Percentiles rank a stretch among this genome's conserved stretches.
These are phyloP conservation scores for Tipula helvola DNA, from an alignment of 2,888 invertebrate genomes.

Conservation along the genomic window DNA sequence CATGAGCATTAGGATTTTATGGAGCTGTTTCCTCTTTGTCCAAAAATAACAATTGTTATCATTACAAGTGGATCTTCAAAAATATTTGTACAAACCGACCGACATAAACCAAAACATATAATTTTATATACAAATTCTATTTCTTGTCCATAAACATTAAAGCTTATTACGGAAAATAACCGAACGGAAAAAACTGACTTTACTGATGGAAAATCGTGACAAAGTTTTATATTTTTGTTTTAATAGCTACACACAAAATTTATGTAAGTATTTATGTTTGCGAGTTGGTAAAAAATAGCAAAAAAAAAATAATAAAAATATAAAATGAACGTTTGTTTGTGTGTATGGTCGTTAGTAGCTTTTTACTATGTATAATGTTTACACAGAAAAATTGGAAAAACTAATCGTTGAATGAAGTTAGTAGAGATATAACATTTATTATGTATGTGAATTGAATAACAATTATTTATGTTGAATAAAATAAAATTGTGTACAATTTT, in stretches of 20 bases:
- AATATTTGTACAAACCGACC: background rate
- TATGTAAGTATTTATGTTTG: background rate
- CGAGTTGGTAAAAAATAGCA: background rate
- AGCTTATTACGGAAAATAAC: background rate
- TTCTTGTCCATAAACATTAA: background rate
- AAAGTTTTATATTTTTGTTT: background rate
- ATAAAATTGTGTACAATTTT: background rate
- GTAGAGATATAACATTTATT: background rate
- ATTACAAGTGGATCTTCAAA: background rate
- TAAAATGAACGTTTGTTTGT: background rate
- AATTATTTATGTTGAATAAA: background rate
- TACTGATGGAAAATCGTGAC: constrained; percentile 4
- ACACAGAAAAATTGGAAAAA: background rate
- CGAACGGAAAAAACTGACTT: background rate
- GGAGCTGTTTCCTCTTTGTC: background rate
- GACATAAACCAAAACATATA: background rate
- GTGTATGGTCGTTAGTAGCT: background rate
- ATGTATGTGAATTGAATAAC: background rate
- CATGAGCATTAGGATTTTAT: background rate
- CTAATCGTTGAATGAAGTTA: background rate
- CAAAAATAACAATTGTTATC: background rate
- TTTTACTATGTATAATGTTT: no score
- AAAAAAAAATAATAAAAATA: background rate
- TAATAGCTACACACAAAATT: background rate
- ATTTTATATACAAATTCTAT: background rate